Conservation (phyloP, 2,888 invertebrate species). For the Embidobia sp. region DNA sequence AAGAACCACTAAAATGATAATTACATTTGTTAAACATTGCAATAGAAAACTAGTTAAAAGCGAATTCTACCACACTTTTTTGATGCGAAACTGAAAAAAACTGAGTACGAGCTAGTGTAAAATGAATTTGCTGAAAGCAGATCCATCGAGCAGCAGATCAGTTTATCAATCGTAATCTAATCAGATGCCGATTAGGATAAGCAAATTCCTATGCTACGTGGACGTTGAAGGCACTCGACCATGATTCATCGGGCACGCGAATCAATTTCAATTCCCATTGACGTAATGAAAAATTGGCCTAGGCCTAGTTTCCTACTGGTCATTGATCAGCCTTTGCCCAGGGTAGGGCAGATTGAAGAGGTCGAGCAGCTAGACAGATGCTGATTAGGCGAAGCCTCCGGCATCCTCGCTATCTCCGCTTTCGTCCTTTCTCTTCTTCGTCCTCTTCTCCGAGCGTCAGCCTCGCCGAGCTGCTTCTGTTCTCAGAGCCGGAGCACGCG, state of each 20-base stretch:
- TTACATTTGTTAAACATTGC: too few relatives aligned
- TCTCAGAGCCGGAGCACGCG: slow-evolving; percentile 76
- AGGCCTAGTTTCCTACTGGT: slow-evolving; percentile 46
- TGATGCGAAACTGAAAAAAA: too few relatives aligned
- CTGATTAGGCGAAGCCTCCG: slow-evolving; percentile 76
- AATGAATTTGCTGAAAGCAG: too few relatives aligned
- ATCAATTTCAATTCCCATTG: slow-evolving; percentile 39
- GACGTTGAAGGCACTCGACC: too few relatives aligned
- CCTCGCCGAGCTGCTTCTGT: slow-evolving; percentile 77
- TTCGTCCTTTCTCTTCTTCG: slow-evolving; percentile 55
- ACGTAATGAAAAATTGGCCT: slow-evolving; percentile 53
- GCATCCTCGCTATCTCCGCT: slow-evolving; percentile 65
- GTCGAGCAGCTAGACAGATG: slow-evolving; percentile 75
- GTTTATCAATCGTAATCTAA: too few relatives aligned
- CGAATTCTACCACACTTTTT: too few relatives aligned
- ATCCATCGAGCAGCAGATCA: too few relatives aligned
- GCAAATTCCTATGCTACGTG: too few relatives aligned
- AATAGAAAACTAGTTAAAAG: too few relatives aligned
- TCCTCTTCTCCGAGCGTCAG: slow-evolving; percentile 56
- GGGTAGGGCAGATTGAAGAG: slow-evolving; percentile 65
- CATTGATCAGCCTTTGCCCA: slow-evolving; percentile 54
- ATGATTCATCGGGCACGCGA: slow-evolving; percentile 28
- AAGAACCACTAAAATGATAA: too few relatives aligned
- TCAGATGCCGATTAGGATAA: too few relatives aligned
- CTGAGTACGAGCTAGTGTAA: too few relatives aligned